A percentile compares a stretch with the other conserved stretches of the same genome.
These are phyloP conservation scores for Saturnia japonica DNA, from an alignment of 2,888 invertebrate genomes.

Conservation along the genomic window DNA sequence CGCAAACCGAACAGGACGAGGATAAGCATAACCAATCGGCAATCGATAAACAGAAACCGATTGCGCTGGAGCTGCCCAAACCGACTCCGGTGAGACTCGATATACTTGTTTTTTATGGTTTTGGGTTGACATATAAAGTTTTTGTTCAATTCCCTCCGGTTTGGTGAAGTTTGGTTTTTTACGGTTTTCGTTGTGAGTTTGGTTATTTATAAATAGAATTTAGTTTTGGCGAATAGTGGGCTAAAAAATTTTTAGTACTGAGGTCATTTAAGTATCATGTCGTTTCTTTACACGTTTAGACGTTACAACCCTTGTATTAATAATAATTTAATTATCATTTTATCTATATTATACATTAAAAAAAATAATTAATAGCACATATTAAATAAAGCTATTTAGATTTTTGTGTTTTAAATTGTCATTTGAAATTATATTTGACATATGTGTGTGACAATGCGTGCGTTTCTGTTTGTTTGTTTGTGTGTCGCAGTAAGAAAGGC, in stretches of 20 bases:
- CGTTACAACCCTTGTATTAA: too few relatives aligned
- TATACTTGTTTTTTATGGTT: slow-evolving; percentile 25
- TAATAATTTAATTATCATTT: too few relatives aligned
- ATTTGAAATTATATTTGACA: not conserved
- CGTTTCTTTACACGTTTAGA: too few relatives aligned
- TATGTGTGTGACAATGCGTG: not conserved
- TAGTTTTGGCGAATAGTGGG: too few relatives aligned
- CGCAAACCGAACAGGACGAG: slow-evolving; percentile 26
- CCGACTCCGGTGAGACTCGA: slow-evolving; percentile 70
- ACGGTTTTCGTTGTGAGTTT: not conserved
- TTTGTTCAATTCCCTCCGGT: not conserved
- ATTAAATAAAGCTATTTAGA: not conserved
- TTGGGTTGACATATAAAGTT: not conserved
- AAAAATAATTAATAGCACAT: too few relatives aligned
- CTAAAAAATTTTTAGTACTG: too few relatives aligned
- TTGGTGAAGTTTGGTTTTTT: not conserved
- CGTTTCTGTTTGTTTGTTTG: not conserved
- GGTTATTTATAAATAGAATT: not conserved
- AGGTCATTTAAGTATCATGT: too few relatives aligned
- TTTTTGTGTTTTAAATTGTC: not conserved
- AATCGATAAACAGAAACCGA: slow-evolving; percentile 33
- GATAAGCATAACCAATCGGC: slow-evolving; percentile 23
- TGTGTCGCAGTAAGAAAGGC: not conserved
- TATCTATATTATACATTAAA: too few relatives aligned
- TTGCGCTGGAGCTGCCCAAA: slow-evolving; percentile 64